Evolutionary conservation across 2,888 invertebrate species (phyloP).

Genomic region (Aleiodes alternator): DNA sequence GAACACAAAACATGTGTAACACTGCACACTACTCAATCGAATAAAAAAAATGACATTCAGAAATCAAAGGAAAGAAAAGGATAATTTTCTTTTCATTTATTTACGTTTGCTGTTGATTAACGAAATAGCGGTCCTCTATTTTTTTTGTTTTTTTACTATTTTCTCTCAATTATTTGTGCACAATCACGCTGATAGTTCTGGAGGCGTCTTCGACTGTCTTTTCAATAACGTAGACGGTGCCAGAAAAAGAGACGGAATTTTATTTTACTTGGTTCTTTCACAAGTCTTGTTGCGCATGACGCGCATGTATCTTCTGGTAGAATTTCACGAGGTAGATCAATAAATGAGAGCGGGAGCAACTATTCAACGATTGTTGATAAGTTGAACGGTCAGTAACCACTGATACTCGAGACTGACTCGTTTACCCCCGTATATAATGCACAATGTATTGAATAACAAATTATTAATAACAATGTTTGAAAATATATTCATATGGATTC

Average conservation of each 20-base stretch:
- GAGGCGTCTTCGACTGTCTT: constrained; percentile 5
- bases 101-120: not conserved
- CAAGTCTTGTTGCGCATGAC: constrained; percentile 20
- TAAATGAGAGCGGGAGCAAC: constrained; percentile 30
- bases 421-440: not conserved
- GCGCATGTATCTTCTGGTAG: constrained; percentile 41
- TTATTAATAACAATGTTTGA: constrained; percentile 1
- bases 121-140: not conserved
- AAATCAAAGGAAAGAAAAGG: not conserved
- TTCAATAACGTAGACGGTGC: constrained; percentile 24
- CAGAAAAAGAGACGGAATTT: not conserved
- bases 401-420: constrained; percentile 5
- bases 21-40: not conserved
- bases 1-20: not conserved
- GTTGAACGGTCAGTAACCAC: constrained; percentile 31
- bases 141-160: not conserved
- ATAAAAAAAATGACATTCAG: not conserved
- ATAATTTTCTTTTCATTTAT: not conserved
- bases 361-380: not conserved
- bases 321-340: constrained; percentile 40
- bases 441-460: not conserved
- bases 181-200: constrained; percentile 25
- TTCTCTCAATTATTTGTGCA: constrained; percentile 7
- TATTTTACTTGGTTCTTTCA: not conserved
- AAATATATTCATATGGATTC: not conserved